phyloP scores from a whole-genome alignment of 2,113 vertebrate species.

The Osmerus eperlanus region DNA sequence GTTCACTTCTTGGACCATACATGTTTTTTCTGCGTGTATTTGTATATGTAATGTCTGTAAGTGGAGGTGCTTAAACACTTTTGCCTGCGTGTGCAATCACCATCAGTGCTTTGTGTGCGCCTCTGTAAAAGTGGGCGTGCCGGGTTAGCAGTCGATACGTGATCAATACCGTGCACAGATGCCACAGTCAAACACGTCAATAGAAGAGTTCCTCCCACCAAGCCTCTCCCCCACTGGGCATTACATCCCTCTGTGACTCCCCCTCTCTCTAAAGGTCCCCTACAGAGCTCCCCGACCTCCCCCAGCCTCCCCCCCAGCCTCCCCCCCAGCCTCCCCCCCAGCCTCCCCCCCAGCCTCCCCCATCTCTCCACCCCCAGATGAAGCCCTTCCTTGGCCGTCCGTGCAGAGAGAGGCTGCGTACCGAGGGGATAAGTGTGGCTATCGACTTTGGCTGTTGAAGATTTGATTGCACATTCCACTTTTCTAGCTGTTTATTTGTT shows the following conservation, averaged over 20 bases:
- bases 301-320: too few relatives aligned
- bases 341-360: conserved; percentile 30
- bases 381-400: neutral
- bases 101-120: conserved; percentile 32
- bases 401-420: conserved; percentile 22
- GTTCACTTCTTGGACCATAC: neutral
- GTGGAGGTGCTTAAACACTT: conserved; percentile 27
- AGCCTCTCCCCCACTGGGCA: conserved; percentile 44
- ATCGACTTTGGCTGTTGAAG: conserved; percentile 53
- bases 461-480: conserved; percentile 54
- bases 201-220: conserved; percentile 51
- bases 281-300: conserved; percentile 12
- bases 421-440: conserved; percentile 30
- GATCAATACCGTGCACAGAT: conserved; percentile 69
- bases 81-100: conserved; percentile 44
- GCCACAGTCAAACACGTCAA: conserved; percentile 69
- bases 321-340: too few relatives aligned
- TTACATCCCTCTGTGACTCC: conserved; percentile 48
- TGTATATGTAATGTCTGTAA: neutral
- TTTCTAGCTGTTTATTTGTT: conserved; percentile 48
- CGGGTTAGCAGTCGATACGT: conserved; percentile 56
- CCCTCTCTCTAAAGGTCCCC: conserved; percentile 18
- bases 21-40: neutral
- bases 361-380: neutral
- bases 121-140: conserved; percentile 36